Evolutionary conservation across 2,888 invertebrate genomes (phyloP).

Genomic region (Helleia helle): DNA sequence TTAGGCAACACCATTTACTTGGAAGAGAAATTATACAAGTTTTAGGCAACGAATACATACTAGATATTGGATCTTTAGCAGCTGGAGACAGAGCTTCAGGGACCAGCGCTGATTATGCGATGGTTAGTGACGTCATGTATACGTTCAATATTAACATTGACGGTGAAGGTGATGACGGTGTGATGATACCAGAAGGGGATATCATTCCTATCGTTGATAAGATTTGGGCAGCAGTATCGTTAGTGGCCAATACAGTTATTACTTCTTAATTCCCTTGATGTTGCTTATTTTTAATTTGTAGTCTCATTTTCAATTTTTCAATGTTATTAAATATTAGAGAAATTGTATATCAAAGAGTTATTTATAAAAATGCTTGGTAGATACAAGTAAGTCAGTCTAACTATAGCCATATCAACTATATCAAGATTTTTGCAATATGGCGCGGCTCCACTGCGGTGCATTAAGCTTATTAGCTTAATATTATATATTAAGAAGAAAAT

Average conservation of each 20-base stretch:
- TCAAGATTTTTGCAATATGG: no score
- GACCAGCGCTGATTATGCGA: constrained; percentile 46
- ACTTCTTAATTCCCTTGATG: background rate
- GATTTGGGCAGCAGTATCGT: constrained; percentile 45
- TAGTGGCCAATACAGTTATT: constrained; percentile 31
- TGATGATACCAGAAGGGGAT: constrained; percentile 39
- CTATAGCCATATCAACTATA: no score
- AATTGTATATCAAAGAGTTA: no score
- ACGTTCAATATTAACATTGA: constrained; percentile 45
- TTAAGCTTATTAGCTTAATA: no score
- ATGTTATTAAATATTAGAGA: background rate
- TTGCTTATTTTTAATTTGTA: background rate
- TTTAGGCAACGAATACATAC: constrained; percentile 32
- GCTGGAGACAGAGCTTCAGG: constrained; percentile 49
- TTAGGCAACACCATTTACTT: constrained; percentile 39
- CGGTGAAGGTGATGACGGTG: constrained; percentile 32
- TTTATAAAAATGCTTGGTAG: no score
- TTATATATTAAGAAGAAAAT: no score
- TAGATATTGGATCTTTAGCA: constrained; percentile 39
- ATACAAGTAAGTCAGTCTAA: no score
- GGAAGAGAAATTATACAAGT: constrained; percentile 38
- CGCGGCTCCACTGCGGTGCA: no score
- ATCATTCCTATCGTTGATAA: constrained; percentile 37
- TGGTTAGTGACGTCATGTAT: constrained; percentile 33
- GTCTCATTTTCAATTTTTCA: no score